Conservation (phyloP, 1,140 invertebrate genomes). For the Ceratosolen fusciceps region DNA sequence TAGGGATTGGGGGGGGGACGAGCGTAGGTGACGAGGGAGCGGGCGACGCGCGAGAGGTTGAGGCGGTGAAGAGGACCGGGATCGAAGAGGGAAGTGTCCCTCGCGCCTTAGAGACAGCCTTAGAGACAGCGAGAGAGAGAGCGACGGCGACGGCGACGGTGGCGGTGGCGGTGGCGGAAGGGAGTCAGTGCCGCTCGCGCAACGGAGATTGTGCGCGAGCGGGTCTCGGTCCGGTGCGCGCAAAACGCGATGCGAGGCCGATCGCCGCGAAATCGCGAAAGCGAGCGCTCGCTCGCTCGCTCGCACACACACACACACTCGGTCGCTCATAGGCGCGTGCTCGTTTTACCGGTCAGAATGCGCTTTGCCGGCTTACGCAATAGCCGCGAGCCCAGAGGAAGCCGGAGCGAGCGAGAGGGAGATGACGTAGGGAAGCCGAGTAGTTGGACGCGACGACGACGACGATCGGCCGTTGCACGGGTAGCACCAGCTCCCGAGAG, state of each 20-base stretch:
- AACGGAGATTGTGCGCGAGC: slow-evolving; percentile 17
- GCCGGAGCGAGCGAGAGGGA: background rate
- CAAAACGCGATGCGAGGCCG: background rate
- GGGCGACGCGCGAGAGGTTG: no score
- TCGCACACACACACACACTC: background rate
- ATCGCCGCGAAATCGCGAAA: slow-evolving; percentile 33
- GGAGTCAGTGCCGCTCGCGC: slow-evolving; percentile 10
- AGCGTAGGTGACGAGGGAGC: background rate
- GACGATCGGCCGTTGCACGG: background rate
- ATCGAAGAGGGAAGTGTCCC: no score
- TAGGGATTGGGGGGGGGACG: background rate
- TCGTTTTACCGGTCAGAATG: slow-evolving; percentile 44
- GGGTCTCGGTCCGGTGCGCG: slow-evolving; percentile 30
- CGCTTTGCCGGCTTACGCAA: slow-evolving; percentile 30
- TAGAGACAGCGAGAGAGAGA: no score
- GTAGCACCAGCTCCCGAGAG: background rate
- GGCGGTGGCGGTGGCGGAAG: background rate
- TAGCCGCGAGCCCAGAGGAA: background rate
- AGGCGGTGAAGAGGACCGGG: background rate
- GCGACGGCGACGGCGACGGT: background rate
- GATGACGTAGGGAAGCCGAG: background rate
- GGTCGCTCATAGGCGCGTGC: background rate
- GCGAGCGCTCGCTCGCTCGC: slow-evolving; percentile 13
- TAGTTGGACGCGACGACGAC: no score
- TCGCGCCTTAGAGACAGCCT: no score